Evolutionary conservation across 2,888 invertebrate species (phyloP).

Genomic region (Proisotoma minuta): DNA sequence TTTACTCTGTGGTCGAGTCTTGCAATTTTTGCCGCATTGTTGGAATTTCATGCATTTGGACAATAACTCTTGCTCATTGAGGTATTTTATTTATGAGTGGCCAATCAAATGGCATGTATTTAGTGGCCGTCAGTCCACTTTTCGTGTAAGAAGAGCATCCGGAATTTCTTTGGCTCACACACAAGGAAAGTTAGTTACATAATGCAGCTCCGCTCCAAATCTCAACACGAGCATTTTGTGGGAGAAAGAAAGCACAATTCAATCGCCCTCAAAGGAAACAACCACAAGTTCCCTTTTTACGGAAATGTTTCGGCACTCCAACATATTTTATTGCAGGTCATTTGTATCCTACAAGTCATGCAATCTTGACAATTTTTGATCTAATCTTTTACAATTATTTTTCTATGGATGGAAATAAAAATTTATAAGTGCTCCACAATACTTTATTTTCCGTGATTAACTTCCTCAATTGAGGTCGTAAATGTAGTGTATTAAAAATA

Average conservation of each 20-base stretch:
- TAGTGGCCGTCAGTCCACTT: conserved; percentile 12
- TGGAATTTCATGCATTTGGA: conserved; percentile 41
- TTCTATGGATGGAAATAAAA: background rate
- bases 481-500: too few species aligned
- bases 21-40: too few species aligned
- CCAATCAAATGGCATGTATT: conserved; percentile 13
- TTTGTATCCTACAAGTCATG: conserved; percentile 43
- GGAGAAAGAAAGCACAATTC: conserved; percentile 3
- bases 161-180: conserved; percentile 6
- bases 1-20: too few species aligned
- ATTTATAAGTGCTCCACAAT: too few species aligned
- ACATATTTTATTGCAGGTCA: conserved; percentile 44
- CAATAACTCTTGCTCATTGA: conserved; percentile 36
- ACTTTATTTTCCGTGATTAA: too few species aligned
- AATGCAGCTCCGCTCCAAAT: too few species aligned
- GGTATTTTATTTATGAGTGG: conserved; percentile 6
- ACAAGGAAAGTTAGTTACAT: too few species aligned
- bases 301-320: conserved; percentile 44
- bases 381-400: conserved; percentile 28
- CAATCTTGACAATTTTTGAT: conserved; percentile 35
- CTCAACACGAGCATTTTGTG: too few species aligned
- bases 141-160: conserved; percentile 13
- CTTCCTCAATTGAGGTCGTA: too few species aligned
- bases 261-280: background rate
- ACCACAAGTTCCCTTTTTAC: conserved; percentile 16